These are phyloP conservation scores for Myiozetetes cayanensis DNA, from an alignment of 2,113 vertebrate genomes.

Conservation along the genomic window DNA sequence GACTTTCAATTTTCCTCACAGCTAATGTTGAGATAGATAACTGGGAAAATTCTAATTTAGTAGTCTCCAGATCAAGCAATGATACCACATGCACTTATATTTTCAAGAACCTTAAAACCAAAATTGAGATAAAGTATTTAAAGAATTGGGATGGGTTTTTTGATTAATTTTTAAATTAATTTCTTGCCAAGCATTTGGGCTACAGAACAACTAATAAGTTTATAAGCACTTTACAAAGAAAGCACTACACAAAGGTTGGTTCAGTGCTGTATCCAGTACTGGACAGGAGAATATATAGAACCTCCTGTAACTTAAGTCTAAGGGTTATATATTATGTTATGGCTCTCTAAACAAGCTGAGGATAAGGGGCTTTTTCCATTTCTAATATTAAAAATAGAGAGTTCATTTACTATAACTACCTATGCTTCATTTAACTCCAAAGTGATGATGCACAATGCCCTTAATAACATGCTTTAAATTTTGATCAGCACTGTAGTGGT, in stretches of 20 bases:
- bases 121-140: neutral
- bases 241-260: neutral
- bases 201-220: neutral
- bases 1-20: neutral
- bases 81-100: neutral
- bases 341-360: neutral
- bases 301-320: neutral
- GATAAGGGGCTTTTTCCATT: neutral
- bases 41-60: neutral
- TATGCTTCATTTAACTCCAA: neutral
- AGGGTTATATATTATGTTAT: neutral
- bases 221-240: neutral
- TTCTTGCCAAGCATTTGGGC: neutral
- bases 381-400: neutral
- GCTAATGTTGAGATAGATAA: neutral
- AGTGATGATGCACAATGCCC: neutral
- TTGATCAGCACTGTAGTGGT: rapidly evolving
- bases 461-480: neutral
- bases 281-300: neutral
- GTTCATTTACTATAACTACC: neutral
- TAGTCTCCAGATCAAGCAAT: neutral
- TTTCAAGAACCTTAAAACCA: neutral
- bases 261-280: neutral
- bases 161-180: neutral
- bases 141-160: neutral